Evolutionary conservation across 1,140 invertebrate species (phyloP).

Genomic region (Psix sp.): DNA sequence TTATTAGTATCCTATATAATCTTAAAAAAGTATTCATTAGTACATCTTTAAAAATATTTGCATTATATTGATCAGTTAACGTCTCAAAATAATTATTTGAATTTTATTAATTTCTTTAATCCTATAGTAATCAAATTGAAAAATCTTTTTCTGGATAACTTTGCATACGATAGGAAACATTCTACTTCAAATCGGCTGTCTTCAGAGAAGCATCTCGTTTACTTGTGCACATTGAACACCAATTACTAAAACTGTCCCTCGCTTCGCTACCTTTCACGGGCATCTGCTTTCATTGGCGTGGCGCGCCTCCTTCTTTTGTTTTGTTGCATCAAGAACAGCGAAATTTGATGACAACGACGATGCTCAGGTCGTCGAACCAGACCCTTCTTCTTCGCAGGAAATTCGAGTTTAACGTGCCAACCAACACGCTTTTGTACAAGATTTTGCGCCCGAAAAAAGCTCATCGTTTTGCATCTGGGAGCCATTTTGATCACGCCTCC

Average conservation of each 20-base stretch:
- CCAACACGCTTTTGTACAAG: constrained; percentile 47
- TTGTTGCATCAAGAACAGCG: constrained; percentile 41
- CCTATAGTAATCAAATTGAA: no score
- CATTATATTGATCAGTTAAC: no score
- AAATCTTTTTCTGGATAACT: no score
- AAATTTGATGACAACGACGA: constrained; percentile 60
- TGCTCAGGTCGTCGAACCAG: constrained; percentile 58
- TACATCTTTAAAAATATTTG: no score
- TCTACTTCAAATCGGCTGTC: constrained; percentile 5
- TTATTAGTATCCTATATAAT: no score
- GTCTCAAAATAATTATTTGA: no score
- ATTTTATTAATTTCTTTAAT: no score
- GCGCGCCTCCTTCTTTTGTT: constrained; percentile 33
- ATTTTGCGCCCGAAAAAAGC: constrained; percentile 44
- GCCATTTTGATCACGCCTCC: constrained; percentile 45
- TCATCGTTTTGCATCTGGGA: constrained; percentile 30
- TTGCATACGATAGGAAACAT: constrained; percentile 30
- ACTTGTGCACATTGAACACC: constrained; percentile 59
- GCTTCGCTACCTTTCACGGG: constrained; percentile 67
- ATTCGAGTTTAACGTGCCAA: constrained; percentile 53
- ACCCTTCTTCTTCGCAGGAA: constrained; percentile 53
- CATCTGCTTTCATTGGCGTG: constrained; percentile 62
- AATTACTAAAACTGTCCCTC: constrained; percentile 71
- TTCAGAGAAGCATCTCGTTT: constrained; percentile 43
- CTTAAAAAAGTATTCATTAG: no score